Evolutionary conservation across 1,140 invertebrate genomes (phyloP), one percentile per base, ranked within the genome.

Genomic region (Zaprionus ornatus): DNA sequence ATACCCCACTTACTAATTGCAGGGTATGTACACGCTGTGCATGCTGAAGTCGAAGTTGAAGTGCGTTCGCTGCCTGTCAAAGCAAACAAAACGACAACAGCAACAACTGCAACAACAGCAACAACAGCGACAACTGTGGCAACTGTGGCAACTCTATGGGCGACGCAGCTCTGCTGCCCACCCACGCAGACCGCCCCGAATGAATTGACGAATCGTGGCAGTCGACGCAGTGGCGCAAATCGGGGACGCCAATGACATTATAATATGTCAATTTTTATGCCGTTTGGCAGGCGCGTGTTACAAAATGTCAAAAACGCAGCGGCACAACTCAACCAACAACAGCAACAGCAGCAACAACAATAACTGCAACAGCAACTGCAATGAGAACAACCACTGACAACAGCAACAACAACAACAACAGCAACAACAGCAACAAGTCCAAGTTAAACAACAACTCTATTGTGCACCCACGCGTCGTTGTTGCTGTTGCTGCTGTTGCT

Each of bases 231-330:
- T 88, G 85, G 84, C 84, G 85, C 85, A 88, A 88, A 88, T 88
- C 84, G 84, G 81, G 85, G 77, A 90, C 85, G 85, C 79, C 85
- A 90, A 74, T 88, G 86, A 88, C 85, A 90, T 90, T 90, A 87
- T 90, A 90, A 90, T 90, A 90, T 90, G 85, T 90, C 85, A 90
- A 90, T 90, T 90, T 90, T 90, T 90, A 90, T 90, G 85, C 82
- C 79, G 86, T 76, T 90, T 90, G 86, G 84, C 84, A 85, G 85
- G 79, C 86, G 79, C 85, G 85, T 90, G 85, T 90, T 90, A 82
- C 76, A 74, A 90, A 90, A 90, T 85, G 85, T 90, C 85, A 90
- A 90, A 88, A 88, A 88, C 83, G 75, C 80, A 87, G 84, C 80
- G 25, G 37, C 61, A 27, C 76, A 40, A 52, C 42, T 67, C 21